phyloP scores from a whole-genome alignment of 2,113 vertebrate genomes.

The Malurus melanocephalus region DNA sequence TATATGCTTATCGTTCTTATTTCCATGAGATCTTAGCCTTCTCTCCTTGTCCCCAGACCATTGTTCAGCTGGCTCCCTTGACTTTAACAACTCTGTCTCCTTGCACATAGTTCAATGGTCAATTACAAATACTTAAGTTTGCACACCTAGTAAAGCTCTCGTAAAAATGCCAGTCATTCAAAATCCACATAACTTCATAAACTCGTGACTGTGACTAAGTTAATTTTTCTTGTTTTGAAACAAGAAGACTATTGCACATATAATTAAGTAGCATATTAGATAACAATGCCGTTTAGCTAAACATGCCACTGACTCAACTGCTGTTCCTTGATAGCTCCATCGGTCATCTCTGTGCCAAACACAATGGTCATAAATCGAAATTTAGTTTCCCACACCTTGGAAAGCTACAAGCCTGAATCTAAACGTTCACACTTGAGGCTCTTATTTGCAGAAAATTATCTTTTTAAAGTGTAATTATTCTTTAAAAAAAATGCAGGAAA shows the following conservation, averaged over 20 bases:
- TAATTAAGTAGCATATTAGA: not conserved
- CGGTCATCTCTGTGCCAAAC: not conserved
- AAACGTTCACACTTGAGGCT: fast-evolving
- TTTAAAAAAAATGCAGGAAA: not conserved
- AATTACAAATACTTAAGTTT: not conserved
- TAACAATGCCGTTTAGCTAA: not conserved
- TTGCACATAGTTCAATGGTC: not conserved
- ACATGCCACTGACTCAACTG: not conserved
- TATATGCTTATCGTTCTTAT: not conserved
- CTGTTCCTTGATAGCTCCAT: not conserved
- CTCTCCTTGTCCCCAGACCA: not conserved
- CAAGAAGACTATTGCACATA: not conserved
- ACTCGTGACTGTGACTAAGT: not conserved
- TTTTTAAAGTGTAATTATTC: not conserved
- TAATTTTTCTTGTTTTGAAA: not conserved
- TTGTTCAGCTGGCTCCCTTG: not conserved
- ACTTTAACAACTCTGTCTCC: not conserved
- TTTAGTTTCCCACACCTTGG: not conserved
- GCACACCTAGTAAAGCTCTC: not conserved
- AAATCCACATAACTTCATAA: not conserved
- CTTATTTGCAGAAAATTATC: not conserved
- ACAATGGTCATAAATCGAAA: not conserved
- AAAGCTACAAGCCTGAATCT: not conserved
- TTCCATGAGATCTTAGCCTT: not conserved
- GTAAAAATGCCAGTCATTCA: not conserved